phyloP scores from a whole-genome alignment of 2,113 vertebrate species.

The Haemorhous mexicanus region DNA sequence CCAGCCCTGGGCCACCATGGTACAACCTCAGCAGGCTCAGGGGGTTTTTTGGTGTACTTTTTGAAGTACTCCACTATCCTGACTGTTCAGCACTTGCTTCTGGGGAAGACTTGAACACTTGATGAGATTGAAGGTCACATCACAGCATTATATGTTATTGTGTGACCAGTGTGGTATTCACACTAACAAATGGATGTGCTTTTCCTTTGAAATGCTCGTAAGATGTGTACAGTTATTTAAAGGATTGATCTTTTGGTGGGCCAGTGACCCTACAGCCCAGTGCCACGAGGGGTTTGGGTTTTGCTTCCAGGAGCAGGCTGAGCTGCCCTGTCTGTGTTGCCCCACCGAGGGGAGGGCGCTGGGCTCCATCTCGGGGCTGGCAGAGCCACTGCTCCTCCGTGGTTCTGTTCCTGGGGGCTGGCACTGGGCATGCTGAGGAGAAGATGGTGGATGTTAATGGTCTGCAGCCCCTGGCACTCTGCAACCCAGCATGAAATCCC shows the following conservation, averaged over 20 bases:
- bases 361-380: not conserved
- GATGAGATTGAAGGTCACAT: not conserved
- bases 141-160: not conserved
- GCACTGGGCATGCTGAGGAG: not conserved
- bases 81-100: not conserved
- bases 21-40: not conserved
- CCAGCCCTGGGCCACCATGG: not conserved
- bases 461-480: not conserved
- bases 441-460: not conserved
- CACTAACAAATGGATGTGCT: not conserved
- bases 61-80: not conserved
- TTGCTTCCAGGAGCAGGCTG: not conserved
- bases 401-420: not conserved
- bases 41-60: not conserved
- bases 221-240: constrained; percentile 12
- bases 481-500: not conserved
- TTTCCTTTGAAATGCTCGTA: not conserved
- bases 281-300: not conserved
- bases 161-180: not conserved
- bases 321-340: accelerated
- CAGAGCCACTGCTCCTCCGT: accelerated
- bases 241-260: not conserved
- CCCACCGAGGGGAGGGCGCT: accelerated
- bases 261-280: not conserved
- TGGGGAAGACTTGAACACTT: not conserved